phyloP scores from a whole-genome alignment of 1,140 invertebrate species.

The Drosophila saltans region DNA sequence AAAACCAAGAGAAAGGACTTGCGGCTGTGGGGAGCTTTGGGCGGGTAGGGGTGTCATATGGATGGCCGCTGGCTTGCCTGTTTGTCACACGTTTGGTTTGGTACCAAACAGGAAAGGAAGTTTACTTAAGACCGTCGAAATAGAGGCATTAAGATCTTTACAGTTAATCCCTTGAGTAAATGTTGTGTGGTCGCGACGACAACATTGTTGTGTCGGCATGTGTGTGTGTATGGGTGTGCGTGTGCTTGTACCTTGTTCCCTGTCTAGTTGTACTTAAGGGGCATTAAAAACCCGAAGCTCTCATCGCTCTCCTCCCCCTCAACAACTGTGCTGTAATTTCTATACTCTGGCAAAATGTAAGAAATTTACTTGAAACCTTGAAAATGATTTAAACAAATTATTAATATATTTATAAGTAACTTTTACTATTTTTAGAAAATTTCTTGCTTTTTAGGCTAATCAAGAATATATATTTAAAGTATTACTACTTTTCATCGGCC shows the following conservation, averaged over 20 bases:
- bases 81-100: constrained; percentile 63
- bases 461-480: no score
- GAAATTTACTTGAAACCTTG: no score
- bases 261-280: constrained; percentile 63
- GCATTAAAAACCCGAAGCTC: constrained; percentile 56
- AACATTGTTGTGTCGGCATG: constrained; percentile 29
- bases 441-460: no score
- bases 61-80: constrained; percentile 62
- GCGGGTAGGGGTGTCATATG: constrained; percentile 8
- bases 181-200: constrained; percentile 66
- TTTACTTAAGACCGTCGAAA: constrained; percentile 82
- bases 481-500: no score
- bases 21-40: not conserved
- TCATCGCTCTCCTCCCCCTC: not conserved
- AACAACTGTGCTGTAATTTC: no score
- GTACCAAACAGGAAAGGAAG: constrained; percentile 50
- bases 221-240: constrained; percentile 34
- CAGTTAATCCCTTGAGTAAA: constrained; percentile 82
- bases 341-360: not conserved
- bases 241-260: constrained; percentile 33
- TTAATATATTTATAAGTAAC: no score
- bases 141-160: constrained; percentile 82
- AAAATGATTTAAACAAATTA: no score
- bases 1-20: constrained; percentile 32
- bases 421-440: no score